These are phyloP conservation scores for Schizaphis graminum DNA, from an alignment of 2,888 invertebrate species.

Conservation along the genomic window DNA sequence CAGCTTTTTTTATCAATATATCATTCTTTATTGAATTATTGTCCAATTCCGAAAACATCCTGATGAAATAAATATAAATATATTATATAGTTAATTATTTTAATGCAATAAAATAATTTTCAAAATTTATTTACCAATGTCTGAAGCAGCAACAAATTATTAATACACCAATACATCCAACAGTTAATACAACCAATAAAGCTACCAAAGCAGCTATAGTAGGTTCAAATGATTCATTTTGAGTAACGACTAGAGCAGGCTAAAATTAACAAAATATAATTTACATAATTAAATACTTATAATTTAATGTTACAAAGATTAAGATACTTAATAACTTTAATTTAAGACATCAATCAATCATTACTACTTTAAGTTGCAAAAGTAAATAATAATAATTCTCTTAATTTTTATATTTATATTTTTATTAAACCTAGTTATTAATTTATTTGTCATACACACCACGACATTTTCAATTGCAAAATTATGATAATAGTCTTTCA, in stretches of 20 bases:
- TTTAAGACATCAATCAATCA: neutral
- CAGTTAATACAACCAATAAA: constrained; percentile 85
- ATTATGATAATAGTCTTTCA: constrained; percentile 83
- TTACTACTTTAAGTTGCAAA: neutral
- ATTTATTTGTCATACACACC: constrained; percentile 41
- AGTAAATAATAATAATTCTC: neutral
- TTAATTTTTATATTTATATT: neutral
- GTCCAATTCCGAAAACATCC: constrained; percentile 86
- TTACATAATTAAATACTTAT: neutral
- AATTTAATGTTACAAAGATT: neutral
- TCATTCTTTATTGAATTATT: constrained; percentile 78
- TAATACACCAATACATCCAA: constrained; percentile 87
- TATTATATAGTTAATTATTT: constrained; percentile 3
- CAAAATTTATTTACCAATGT: constrained; percentile 78
- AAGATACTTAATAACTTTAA: neutral
- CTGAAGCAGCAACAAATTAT: constrained; percentile 90
- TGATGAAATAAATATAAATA: constrained; percentile 70
- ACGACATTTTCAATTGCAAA: constrained; percentile 82
- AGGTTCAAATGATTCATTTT: constrained; percentile 86
- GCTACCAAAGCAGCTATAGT: constrained; percentile 89
- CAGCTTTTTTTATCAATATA: constrained; percentile 83
- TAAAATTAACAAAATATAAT: constrained; percentile 69
- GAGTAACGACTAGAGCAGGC: constrained; percentile 78
- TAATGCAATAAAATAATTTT: neutral
- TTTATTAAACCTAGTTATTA: neutral